phyloP scores from a whole-genome alignment of 2,888 invertebrate species.

The Athalia cordata region DNA sequence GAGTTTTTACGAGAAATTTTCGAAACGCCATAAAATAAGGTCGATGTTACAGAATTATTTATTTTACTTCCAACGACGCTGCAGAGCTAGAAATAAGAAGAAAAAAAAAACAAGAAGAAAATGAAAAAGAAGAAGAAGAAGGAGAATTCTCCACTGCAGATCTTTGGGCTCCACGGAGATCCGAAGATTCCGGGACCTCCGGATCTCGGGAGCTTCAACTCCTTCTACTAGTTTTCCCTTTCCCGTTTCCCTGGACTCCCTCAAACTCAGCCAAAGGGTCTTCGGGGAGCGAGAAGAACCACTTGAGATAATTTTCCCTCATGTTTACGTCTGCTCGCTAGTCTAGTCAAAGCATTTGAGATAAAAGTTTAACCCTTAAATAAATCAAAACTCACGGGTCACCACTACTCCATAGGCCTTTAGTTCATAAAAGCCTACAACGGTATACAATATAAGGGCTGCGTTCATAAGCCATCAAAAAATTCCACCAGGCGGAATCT shows the following conservation, averaged over 20 bases:
- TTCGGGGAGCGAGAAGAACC: constrained; percentile 20
- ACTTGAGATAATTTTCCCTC: constrained; percentile 40
- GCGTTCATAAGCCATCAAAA: neutral
- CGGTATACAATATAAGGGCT: neutral
- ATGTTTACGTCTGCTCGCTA: constrained; percentile 37
- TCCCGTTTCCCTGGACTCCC: neutral
- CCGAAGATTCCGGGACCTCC: constrained; percentile 7
- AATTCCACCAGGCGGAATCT: neutral
- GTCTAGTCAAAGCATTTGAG: constrained; percentile 38
- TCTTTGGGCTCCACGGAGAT: neutral
- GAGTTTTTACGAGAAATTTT: constrained; percentile 34
- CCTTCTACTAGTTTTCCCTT: constrained; percentile 3
- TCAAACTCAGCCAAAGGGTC: neutral
- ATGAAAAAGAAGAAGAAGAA: too few relatives aligned
- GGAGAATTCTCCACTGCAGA: too few relatives aligned
- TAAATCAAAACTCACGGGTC: constrained; percentile 41
- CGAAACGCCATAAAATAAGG: constrained; percentile 36
- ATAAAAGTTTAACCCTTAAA: constrained; percentile 31
- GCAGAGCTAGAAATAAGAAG: neutral
- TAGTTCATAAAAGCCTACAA: neutral
- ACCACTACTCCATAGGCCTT: neutral
- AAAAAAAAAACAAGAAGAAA: too few relatives aligned
- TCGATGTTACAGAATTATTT: constrained; percentile 41
- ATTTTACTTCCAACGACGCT: constrained; percentile 20
- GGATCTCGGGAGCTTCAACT: neutral